Evolutionary conservation across 2,888 invertebrate genomes (phyloP).

Genomic region (Phengaris alcon): DNA sequence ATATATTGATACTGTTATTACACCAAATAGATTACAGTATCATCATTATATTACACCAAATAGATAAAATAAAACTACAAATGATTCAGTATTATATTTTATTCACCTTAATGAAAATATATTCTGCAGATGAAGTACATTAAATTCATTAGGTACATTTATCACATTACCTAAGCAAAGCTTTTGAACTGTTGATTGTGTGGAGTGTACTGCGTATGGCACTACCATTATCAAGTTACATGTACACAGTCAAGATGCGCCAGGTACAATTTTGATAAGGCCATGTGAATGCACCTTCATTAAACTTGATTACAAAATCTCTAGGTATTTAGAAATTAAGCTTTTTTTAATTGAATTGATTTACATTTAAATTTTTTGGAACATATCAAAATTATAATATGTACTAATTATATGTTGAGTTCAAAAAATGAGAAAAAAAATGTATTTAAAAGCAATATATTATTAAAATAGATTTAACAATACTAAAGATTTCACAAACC

Average conservation of each 20-base stretch:
- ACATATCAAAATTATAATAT: no score
- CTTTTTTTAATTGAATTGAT: not conserved
- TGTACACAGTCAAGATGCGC: not conserved
- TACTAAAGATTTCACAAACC: no score
- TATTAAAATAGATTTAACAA: no score
- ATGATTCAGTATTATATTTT: constrained; percentile 35
- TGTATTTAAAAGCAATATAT: no score
- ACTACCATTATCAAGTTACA: constrained; percentile 31
- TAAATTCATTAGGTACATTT: constrained; percentile 44
- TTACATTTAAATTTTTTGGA: no score
- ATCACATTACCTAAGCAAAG: constrained; percentile 62
- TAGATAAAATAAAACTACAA: constrained; percentile 22
- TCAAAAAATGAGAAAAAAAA: no score
- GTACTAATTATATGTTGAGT: no score
- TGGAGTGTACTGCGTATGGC: constrained; percentile 39
- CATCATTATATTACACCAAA: no score
- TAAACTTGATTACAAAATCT: not conserved
- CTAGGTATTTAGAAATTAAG: not conserved
- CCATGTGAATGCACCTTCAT: constrained; percentile 3
- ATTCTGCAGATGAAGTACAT: constrained; percentile 54
- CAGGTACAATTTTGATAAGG: constrained; percentile 7
- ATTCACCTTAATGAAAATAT: constrained; percentile 70
- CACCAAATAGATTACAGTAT: not conserved
- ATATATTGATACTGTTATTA: no score
- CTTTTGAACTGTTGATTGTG: constrained; percentile 41